These are phyloP conservation scores for Orius laevigatus DNA, from an alignment of 1,140 invertebrate species.

Conservation along the genomic window DNA sequence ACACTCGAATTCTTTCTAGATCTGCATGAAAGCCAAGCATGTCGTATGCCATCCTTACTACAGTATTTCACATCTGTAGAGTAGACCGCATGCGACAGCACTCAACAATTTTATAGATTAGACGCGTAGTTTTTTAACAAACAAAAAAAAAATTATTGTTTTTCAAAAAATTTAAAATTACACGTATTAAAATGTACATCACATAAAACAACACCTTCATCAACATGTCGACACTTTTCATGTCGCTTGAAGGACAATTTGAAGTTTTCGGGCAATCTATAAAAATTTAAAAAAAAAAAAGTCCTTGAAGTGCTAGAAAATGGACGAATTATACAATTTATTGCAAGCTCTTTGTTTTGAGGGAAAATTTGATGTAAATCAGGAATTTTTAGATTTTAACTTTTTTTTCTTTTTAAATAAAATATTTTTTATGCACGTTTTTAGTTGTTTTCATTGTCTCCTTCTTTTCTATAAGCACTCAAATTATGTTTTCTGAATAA, in stretches of 20 bases:
- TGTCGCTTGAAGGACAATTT: not conserved
- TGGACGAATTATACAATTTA: no score
- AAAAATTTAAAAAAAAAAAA: no score
- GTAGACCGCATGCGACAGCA: conserved; percentile 13
- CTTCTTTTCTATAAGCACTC: not conserved
- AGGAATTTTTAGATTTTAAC: not conserved
- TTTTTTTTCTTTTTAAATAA: not conserved
- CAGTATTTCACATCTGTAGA: conserved; percentile 17
- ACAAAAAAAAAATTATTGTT: not conserved
- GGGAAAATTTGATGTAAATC: not conserved
- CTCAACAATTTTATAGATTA: not conserved
- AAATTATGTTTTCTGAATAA: conserved; percentile 6
- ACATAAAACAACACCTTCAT: no score
- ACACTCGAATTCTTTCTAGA: conserved; percentile 24
- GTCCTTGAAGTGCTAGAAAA: not conserved
- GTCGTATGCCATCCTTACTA: conserved; percentile 13
- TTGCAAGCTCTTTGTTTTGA: no score
- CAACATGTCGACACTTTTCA: not conserved
- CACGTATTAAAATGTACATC: no score
- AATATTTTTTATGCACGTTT: conserved; percentile 5
- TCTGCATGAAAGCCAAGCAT: conserved; percentile 9
- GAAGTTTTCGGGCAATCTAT: no score
- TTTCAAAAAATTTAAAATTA: no score
- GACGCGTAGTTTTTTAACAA: not conserved
- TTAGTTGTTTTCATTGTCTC: conserved; percentile 2